Conservation (phyloP, 2,113 vertebrate species). For the Stegostoma tigrinum region DNA sequence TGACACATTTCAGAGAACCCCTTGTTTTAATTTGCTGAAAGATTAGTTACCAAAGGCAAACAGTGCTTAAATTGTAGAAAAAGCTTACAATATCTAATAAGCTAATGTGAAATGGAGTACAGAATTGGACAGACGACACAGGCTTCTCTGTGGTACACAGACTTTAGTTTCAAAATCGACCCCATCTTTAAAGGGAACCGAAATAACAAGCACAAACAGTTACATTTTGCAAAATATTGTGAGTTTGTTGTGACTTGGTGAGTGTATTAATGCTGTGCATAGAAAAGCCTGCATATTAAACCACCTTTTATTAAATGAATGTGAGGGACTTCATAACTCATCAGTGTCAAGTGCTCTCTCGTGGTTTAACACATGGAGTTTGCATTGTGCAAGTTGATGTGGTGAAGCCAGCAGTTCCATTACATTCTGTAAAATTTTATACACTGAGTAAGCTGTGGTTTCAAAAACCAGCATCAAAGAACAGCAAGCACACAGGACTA, state of each 20-base stretch:
- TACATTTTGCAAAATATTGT: neutral
- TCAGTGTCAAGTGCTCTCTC: neutral
- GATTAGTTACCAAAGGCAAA: neutral
- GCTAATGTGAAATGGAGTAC: too few relatives aligned
- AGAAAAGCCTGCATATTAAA: neutral
- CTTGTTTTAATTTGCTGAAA: neutral
- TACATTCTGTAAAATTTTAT: neutral
- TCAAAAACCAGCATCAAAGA: neutral
- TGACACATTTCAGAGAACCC: neutral
- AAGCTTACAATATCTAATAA: too few relatives aligned
- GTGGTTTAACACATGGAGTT: neutral
- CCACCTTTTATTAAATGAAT: slow-evolving; percentile 12
- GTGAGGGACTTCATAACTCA: slow-evolving; percentile 8
- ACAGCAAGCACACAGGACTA: neutral
- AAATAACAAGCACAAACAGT: neutral
- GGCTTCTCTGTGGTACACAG: neutral
- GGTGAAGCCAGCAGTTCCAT: neutral
- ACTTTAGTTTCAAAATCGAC: neutral
- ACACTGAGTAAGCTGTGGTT: neutral
- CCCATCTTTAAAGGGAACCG: neutral
- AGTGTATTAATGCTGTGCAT: neutral
- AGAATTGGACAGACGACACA: too few relatives aligned
- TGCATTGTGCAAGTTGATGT: neutral
- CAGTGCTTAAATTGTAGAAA: neutral
- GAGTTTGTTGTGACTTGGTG: neutral